A percentile compares a stretch with the other conserved stretches of the same genome.
These are phyloP conservation scores for Climacteris rufus DNA, from an alignment of 2,113 vertebrate species.

Conservation along the genomic window DNA sequence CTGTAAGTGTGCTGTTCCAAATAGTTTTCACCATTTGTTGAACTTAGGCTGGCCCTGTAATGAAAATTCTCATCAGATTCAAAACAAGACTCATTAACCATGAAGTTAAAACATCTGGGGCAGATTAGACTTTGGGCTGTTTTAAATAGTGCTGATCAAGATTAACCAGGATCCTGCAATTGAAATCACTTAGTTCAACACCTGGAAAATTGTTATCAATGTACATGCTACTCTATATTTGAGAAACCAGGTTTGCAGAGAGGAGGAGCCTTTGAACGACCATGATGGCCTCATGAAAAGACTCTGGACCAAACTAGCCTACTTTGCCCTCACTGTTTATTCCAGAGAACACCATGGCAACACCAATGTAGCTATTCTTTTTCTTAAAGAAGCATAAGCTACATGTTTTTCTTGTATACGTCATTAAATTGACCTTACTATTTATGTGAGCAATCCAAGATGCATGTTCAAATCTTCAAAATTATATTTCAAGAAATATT, in stretches of 20 bases:
- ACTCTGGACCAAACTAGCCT: not conserved
- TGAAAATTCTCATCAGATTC: slow-evolving; percentile 28
- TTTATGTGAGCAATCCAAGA: not conserved
- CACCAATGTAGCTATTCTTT: accelerated
- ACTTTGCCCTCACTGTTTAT: not conserved
- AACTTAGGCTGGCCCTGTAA: not conserved
- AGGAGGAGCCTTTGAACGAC: not conserved
- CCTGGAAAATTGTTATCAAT: not conserved
- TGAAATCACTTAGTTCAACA: slow-evolving; percentile 2
- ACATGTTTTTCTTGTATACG: not conserved
- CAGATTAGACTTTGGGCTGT: not conserved
- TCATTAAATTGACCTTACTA: not conserved
- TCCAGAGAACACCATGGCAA: not conserved
- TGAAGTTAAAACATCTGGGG: not conserved
- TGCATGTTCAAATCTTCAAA: not conserved
- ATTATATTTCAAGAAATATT: not conserved
- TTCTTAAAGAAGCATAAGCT: not conserved
- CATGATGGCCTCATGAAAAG: not conserved
- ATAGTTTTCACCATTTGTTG: slow-evolving; percentile 14
- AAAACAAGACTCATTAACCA: slow-evolving; percentile 16
- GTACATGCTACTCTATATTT: not conserved
- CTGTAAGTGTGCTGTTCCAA: not conserved
- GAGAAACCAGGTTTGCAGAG: not conserved
- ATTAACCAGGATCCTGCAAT: not conserved
- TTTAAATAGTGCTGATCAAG: slow-evolving; percentile 31